phyloP scores from a whole-genome alignment of 2,797 vertebrate genomes.

The Epinephelus malabaricus region DNA sequence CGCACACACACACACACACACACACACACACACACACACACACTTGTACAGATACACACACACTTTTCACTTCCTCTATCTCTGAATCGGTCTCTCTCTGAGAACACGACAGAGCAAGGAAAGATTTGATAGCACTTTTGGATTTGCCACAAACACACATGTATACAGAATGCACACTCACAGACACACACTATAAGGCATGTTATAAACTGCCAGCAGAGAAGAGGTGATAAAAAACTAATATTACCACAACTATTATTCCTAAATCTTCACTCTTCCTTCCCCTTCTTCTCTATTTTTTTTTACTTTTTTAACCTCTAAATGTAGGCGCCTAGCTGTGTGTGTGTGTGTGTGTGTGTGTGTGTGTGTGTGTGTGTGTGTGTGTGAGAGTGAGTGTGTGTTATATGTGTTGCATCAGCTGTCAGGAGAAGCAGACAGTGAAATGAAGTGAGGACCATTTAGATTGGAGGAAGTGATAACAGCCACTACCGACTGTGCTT shows the following conservation, averaged over 20 bases:
- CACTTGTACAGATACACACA: background rate
- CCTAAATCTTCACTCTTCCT: background rate
- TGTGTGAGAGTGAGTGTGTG: background rate
- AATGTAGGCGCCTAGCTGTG: background rate
- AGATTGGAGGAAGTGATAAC: background rate
- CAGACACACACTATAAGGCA: background rate
- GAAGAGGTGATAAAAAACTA: constrained; percentile 2
- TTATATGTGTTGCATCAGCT: background rate
- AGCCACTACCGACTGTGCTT: background rate
- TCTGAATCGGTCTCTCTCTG: constrained; percentile 21
- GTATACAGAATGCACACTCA: background rate
- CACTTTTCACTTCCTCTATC: constrained; percentile 9
- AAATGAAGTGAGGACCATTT: constrained; percentile 19
- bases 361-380: background rate
- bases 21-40: background rate
- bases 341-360: background rate
- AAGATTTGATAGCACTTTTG: constrained; percentile 13
- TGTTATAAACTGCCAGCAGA: constrained; percentile 11
- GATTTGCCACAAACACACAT: constrained; percentile 20
- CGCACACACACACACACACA: background rate
- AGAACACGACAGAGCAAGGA: background rate
- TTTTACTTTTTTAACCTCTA: background rate
- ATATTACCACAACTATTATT: constrained; percentile 23
- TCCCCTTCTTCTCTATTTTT: background rate
- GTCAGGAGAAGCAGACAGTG: constrained; percentile 8